These are phyloP conservation scores for Drosophila monieri DNA, from an alignment of 2,888 invertebrate species.

Conservation along the genomic window DNA sequence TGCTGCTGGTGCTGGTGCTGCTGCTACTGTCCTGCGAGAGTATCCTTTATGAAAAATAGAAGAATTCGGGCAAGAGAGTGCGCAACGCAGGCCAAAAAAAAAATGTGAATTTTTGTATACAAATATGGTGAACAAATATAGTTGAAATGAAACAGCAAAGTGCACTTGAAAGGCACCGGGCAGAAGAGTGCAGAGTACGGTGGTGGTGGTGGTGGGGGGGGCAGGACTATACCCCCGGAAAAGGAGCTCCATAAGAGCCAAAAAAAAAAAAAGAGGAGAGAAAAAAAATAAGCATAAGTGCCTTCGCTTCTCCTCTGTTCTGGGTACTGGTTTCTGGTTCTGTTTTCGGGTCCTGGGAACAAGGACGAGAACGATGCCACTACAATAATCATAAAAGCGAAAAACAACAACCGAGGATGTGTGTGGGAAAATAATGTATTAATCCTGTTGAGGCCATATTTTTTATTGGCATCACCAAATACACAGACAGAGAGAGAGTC, in stretches of 20 bases:
- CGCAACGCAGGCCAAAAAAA: constrained; percentile 5
- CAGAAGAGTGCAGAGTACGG: constrained; percentile 17
- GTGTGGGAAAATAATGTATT: constrained; percentile 80
- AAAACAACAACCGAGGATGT: constrained; percentile 58
- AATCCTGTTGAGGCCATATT: constrained; percentile 84
- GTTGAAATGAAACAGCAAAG: constrained; percentile 79
- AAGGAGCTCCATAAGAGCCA: constrained; percentile 61
- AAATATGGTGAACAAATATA: constrained; percentile 73
- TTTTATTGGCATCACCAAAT: constrained; percentile 79
- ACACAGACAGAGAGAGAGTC: constrained; percentile 28
- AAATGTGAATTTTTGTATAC: constrained; percentile 53
- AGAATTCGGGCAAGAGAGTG: constrained; percentile 18
- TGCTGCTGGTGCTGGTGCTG: constrained; percentile 7
- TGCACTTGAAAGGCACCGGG: constrained; percentile 74
- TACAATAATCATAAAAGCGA: constrained; percentile 77
- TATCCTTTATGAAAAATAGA: constrained; percentile 35
- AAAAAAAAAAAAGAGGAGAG: constrained; percentile 20
- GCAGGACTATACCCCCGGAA: constrained; percentile 37
- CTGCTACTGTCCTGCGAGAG: constrained; percentile 15
- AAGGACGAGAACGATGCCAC: constrained; percentile 50
- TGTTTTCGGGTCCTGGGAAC: constrained; percentile 18
- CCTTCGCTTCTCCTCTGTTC: constrained; percentile 22
- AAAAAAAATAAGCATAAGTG: constrained; percentile 64
- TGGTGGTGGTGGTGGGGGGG: not conserved
- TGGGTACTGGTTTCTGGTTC: constrained; percentile 2